Evolutionary conservation across 2,797 vertebrate species (phyloP), one percentile per base, ranked within the genome.

Genomic region (Acrossocheilus fasciatus): DNA sequence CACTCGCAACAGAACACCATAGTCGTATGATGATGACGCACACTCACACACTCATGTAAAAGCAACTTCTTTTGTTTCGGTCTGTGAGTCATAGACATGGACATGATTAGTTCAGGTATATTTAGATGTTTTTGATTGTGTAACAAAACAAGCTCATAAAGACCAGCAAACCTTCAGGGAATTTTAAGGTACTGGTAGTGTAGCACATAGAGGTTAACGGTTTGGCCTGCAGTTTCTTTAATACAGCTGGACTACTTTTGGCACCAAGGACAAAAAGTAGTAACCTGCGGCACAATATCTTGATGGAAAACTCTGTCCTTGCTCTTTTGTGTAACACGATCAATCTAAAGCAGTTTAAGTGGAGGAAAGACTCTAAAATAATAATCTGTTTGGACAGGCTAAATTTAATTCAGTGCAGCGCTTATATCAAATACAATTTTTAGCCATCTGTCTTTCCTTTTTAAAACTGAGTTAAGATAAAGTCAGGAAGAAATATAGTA

Each of bases 21-120:
- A 80, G 69, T 80, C 43, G 15, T 75, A 74, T 83, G 87, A 23
- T 45, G 74, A 85, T 69, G 83, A 82, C 36, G 23, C 76, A 81
- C 43, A 72, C 6, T 15, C 39, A 72, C 70, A 86, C 30, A 39
- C 45, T 43, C 57, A 14, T 59, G 39, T 34, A 57, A 83, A 69
- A 62, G 26, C 15, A 70, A 73, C 41, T 85, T 50, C 17, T 81
- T 74, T 52, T 64, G 54, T 81, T 81, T 50, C 41, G 30, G 36
- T 81, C 26, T 50, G 54, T 59, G 82, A 80, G 79, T 76, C 85
- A 85, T 50, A 79, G 77, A 70, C 4, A 15, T 74, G 17, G 66
- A 80, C 66, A 59, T 80, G 50, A 79, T 85, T 85, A 79, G 9
- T 57, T 80, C 26, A 54, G 85, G 70, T 81, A 86, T 86, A 81